Base-by-base conservation (phyloP, 2,888 invertebrate genomes). In the Parochlus steinenii region DNA sequence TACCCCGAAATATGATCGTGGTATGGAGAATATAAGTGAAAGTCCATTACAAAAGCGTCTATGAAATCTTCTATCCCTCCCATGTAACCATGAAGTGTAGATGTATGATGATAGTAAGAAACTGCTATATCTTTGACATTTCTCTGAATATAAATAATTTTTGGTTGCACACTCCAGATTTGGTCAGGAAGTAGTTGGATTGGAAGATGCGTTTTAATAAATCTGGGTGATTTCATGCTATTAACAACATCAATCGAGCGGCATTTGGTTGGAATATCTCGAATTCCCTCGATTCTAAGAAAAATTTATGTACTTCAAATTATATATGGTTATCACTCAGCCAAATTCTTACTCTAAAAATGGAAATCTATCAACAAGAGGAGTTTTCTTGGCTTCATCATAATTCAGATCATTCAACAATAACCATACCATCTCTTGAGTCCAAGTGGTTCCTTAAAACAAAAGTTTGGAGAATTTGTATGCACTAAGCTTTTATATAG, bases 71-170 rank as follows among this genome's bases (percentile, higher is more conserved):
- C 40, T 2, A 50, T 29, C 0, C 43, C 40, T 12, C 42, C 47
- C 37, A 44, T 42, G 4, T 19, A 3, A 1, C n/a, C n/a, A 5
- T 49, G 50, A 12, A 43, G 0, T 1, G 35, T 43, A 5, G 44
- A 40, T 0, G 4, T 4, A 16, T 50, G 68, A 52, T 81, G 74
- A 48, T 74, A 86, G 48, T 65, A 74, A 0, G 86, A 86, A 1
- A 85, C 76, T 1, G 69, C 71, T 0, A 79, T 75, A 52, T 87
- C 86, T 50, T 80, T 75, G 0, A 83, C 81, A 54, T 87, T 82
- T 38, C 87, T 63, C 1, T 77, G 77, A 0, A 86, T 74, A 48
- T 85, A 87, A 33, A 87, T 67, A 14, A 82, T 18, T 16, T 32
- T 32, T 6, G 32, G 24, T 10, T 24, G 16, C 11, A 32, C 24